Percentiles rank a stretch among this genome's conserved stretches.
These are phyloP conservation scores for Scortum barcoo DNA, from an alignment of 2,113 vertebrate species.

Conservation along the genomic window DNA sequence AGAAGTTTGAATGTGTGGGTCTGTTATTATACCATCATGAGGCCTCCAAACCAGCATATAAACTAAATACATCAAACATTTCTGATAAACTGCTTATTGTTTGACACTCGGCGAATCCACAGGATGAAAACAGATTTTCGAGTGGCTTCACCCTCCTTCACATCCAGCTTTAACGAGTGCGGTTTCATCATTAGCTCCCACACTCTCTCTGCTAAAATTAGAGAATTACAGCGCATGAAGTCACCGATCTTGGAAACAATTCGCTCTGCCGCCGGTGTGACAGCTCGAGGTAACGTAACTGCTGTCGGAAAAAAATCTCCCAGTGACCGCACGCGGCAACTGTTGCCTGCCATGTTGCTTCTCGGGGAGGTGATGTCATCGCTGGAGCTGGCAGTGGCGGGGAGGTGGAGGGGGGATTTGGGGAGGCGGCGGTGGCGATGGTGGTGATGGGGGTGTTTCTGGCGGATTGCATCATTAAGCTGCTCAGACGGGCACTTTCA, in stretches of 20 bases:
- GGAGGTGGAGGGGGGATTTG: not conserved
- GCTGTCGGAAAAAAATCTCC: conserved; percentile 45
- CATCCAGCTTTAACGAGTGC: not conserved
- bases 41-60: not conserved
- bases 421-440: not conserved
- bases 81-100: too few species aligned
- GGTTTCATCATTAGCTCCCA: not conserved
- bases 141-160: not conserved
- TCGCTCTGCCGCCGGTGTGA: not conserved
- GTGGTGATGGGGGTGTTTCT: conserved; percentile 41
- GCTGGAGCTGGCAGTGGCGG: conserved; percentile 19
- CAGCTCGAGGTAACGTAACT: conserved; percentile 36
- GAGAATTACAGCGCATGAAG: not conserved
- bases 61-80: not conserved
- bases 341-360: conserved; percentile 55
- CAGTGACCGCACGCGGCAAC: conserved; percentile 36
- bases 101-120: too few species aligned
- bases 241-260: conserved; percentile 18
- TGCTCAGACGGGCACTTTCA: conserved; percentile 62
- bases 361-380: conserved; percentile 76
- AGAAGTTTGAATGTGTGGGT: not conserved
- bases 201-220: not conserved
- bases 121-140: not conserved
- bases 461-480: conserved; percentile 76
- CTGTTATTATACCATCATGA: not conserved